Base-by-base conservation (phyloP, 1,140 invertebrate species). In the Zaprionus lachaisei region DNA sequence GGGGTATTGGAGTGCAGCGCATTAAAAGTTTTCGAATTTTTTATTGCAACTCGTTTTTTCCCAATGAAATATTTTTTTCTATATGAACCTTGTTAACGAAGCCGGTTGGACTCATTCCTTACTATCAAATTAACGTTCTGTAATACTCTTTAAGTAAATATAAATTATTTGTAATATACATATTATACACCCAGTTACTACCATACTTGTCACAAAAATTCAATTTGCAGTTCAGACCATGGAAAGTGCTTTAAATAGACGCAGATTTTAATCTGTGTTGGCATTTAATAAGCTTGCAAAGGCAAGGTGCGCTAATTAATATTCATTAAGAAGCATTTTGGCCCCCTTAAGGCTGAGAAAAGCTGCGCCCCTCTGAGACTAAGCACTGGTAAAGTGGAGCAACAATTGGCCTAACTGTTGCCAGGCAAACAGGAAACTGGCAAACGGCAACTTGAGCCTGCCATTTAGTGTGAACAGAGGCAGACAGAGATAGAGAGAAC, bases 1-100 rank as follows among this genome's bases (percentile, higher is more conserved):
- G 65, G 81, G 72, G 78, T 68, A 79, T 90, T 89, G 56, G 71
- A 84, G 47, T 89, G 84, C 84, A 89, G 60, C 60, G 75, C 60
- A 66, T 90, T 77, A 57, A 84, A 90, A 81, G 58, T 79, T 76
- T 83, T 70, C 54, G 15, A 63, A 83, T 77, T 72, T 41, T 83
- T 71, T 71, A 80, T 87, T 89, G 78, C 78, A 78, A 28, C 75
- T n/a, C n/a, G n/a, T 41, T 24, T 31, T 58, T 66, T 65, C 22
- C 9, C 4, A 28, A 20, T 51, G 20, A 64, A 51, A 41, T 38
- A 28, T 4, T 61, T 41, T 51, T 24, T 24, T 14, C 20, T 1
- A 51, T 51, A 51, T 51, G 47, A 22, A 51, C 11, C 22, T 7
- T 51, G 3, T 49, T 49, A 20, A 2, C 1, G 44, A 5, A 20